These are phyloP conservation scores for Pheucticus melanocephalus DNA, from an alignment of 2,113 vertebrate species.

Conservation along the genomic window DNA sequence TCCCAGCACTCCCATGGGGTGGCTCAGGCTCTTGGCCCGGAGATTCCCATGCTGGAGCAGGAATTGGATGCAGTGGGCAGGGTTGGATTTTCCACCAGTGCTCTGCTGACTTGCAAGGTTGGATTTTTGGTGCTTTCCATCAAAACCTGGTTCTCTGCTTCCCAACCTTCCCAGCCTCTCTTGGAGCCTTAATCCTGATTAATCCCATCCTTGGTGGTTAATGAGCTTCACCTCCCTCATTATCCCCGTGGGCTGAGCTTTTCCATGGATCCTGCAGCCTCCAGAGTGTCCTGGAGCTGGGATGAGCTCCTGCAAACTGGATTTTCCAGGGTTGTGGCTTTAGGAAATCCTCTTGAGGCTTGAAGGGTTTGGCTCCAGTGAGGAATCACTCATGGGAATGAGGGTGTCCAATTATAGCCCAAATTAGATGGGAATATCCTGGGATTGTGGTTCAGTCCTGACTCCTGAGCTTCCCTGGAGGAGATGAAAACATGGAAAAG, in stretches of 20 bases:
- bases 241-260: neutral
- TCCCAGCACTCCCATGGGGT: fast-evolving
- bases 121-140: neutral
- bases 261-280: neutral
- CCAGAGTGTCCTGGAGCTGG: fast-evolving
- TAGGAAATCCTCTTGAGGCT: neutral
- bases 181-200: neutral
- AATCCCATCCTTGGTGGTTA: neutral
- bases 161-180: neutral
- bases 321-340: neutral
- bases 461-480: neutral
- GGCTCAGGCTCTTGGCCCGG: neutral
- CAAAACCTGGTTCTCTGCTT: neutral
- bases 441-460: neutral
- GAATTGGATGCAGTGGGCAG: neutral
- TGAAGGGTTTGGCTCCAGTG: fast-evolving
- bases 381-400: fast-evolving
- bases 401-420: neutral
- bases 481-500: neutral
- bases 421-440: fast-evolving
- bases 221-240: neutral
- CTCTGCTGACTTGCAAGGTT: neutral
- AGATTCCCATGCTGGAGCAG: fast-evolving
- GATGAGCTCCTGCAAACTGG: neutral
- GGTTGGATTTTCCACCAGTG: neutral